Base-by-base conservation (phyloP, 2,113 vertebrate genomes). In the Rhinoderma darwinii region DNA sequence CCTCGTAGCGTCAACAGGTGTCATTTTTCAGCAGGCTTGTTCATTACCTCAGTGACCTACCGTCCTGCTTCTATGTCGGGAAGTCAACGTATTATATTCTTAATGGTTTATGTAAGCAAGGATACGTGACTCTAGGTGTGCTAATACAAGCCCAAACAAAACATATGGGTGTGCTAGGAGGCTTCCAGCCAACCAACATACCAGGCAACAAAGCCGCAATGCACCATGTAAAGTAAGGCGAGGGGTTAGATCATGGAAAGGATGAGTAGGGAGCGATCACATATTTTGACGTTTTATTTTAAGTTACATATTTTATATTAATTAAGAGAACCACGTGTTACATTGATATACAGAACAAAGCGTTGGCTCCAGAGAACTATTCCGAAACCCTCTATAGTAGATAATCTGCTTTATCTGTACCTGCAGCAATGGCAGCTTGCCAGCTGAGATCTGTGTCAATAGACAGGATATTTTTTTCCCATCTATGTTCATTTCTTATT, bases 21-120 rank as follows among this genome's bases (percentile, higher is more conserved):
- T 87, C 79, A n/a, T 41, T 75, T 75, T 87, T 87, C 86, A 63
- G 9, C 82, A 43, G 75, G 51, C 59, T 25, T 32, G 44, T 63
- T 44, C 86, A 82, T 87, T 87, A 82, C 86, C 86, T 87, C 86
- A 75, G 51, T 87, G 86, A 87, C 78, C 86, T 74, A 63, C 86
- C 18, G 68, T 82, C 79, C 61, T 54, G n/a, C 70, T 82, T 87
- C 63, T 75, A 82, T 75, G 68, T 63, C 27, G 86, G 82, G 51
- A 87, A 61, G 51, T 82, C 22, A 82, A 63, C n/a, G 86, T 75
- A 82, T 87, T 87, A 82, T 87, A 75, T 87, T 82, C 56, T 63
- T 82, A 87, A 87, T 87, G 86, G 86, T 87, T 87, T 82, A 87
- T 87, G 86, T 82, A 87, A 87, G 86, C 66, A 87, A n/a, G 68